Percentiles rank a stretch among this genome's conserved stretches.
Evolutionary conservation across 2,888 invertebrate species (phyloP).

Genomic region (Allacma fusca): DNA sequence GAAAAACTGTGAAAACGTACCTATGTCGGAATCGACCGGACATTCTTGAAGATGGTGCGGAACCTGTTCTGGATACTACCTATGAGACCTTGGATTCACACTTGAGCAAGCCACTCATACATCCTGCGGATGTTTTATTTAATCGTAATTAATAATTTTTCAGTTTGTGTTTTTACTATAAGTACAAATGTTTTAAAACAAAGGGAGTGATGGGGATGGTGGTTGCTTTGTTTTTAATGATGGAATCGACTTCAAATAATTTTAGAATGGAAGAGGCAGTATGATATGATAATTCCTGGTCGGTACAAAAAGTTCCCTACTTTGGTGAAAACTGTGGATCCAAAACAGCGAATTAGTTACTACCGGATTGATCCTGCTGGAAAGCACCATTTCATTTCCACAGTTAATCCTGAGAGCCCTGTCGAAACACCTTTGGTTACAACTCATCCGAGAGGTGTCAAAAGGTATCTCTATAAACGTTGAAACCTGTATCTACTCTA

Average conservation of each 20-base stretch:
- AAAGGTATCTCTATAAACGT: conserved; percentile 22
- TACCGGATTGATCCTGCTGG: conserved; percentile 39
- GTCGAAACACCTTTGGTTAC: background rate
- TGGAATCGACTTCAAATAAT: background rate
- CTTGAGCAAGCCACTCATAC: conserved; percentile 17
- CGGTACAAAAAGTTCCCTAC: conserved; percentile 55
- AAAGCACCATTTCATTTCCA: conserved; percentile 37
- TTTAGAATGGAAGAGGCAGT: conserved; percentile 57
- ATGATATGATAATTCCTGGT: conserved; percentile 57
- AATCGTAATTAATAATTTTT: conserved; percentile 45
- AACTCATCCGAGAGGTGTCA: background rate
- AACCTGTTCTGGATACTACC: conserved; percentile 37
- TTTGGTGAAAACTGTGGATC: conserved; percentile 57
- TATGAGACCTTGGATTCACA: conserved; percentile 48
- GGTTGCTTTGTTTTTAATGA: too few relatives aligned
- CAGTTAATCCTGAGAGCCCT: conserved; percentile 1
- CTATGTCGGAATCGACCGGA: conserved; percentile 56
- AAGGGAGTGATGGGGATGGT: conserved; percentile 22
- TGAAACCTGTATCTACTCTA: too few relatives aligned
- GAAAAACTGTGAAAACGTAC: conserved; percentile 57
- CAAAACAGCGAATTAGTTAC: conserved; percentile 53
- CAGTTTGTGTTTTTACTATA: background rate
- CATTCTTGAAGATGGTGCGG: conserved; percentile 52
- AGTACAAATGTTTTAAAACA: background rate
- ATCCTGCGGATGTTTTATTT: conserved; percentile 51